Conservation (phyloP, 2,113 vertebrate genomes). For the Chitala chitala region DNA sequence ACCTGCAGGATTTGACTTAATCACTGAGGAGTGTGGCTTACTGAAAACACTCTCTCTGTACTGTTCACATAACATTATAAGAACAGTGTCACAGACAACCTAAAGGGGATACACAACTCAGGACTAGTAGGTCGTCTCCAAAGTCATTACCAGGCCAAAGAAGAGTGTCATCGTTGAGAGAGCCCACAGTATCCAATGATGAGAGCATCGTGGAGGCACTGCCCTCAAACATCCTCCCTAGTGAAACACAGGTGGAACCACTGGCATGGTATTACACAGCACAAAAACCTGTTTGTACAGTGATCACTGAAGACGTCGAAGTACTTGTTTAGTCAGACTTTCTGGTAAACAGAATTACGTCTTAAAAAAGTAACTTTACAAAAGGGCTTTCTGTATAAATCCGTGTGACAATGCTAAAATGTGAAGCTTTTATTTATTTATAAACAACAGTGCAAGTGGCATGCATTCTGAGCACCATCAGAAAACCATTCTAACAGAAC, state of each 20-base stretch:
- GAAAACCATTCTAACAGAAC: too few species aligned
- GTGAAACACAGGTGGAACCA: constrained; percentile 14
- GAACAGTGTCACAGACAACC: too few species aligned
- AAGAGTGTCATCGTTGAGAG: constrained; percentile 77
- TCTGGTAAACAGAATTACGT: background rate
- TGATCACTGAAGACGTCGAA: background rate
- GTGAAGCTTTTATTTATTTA: too few species aligned
- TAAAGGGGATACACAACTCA: background rate
- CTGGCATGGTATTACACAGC: too few species aligned
- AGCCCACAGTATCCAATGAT: constrained; percentile 77
- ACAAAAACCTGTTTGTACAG: too few species aligned
- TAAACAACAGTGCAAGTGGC: too few species aligned
- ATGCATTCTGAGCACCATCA: too few species aligned
- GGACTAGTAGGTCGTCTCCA: background rate
- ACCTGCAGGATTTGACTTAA: constrained; percentile 54
- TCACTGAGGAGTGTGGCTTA: background rate
- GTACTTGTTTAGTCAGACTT: background rate
- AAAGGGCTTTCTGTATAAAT: too few species aligned
- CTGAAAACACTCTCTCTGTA: too few species aligned
- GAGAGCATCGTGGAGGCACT: constrained; percentile 83
- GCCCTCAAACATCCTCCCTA: constrained; percentile 93
- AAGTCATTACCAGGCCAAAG: constrained; percentile 81
- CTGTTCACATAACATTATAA: too few species aligned
- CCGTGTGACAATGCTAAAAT: too few species aligned
- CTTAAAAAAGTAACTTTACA: background rate